phyloP scores from a whole-genome alignment of 2,888 invertebrate genomes.

The Eueremaeus valkanovi region DNA sequence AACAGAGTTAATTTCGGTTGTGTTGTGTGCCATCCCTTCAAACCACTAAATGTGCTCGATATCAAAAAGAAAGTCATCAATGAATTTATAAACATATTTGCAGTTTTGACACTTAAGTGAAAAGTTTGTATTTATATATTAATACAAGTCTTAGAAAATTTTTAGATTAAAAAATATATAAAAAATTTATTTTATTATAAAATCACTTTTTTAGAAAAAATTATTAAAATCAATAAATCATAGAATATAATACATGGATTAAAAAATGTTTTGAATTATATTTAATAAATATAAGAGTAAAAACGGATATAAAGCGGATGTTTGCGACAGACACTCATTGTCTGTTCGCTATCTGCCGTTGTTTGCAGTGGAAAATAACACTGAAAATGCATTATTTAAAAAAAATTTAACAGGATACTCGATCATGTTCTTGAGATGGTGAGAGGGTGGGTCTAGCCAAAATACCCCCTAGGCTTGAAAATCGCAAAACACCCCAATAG shows the following conservation, averaged over 20 bases:
- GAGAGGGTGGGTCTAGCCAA: too few relatives aligned
- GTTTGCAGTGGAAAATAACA: too few relatives aligned
- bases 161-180: background rate
- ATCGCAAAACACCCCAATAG: too few relatives aligned
- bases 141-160: background rate
- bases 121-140: too few relatives aligned
- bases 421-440: too few relatives aligned
- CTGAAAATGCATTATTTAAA: too few relatives aligned
- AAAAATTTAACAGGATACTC: too few relatives aligned
- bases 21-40: constrained; percentile 2
- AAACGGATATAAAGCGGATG: constrained; percentile 29
- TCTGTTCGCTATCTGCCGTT: constrained; percentile 30
- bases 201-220: background rate
- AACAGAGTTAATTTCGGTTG: constrained; percentile 33
- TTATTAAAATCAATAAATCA: background rate
- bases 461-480: too few relatives aligned
- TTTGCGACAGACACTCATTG: constrained; percentile 12
- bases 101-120: background rate
- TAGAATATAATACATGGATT: background rate
- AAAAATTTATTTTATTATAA: background rate
- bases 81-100: background rate
- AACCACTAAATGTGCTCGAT: background rate
- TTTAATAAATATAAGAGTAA: background rate
- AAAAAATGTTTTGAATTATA: background rate
- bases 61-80: constrained; percentile 3